Conservation (phyloP, 2,888 invertebrate genomes). For the Catonia carolina region DNA sequence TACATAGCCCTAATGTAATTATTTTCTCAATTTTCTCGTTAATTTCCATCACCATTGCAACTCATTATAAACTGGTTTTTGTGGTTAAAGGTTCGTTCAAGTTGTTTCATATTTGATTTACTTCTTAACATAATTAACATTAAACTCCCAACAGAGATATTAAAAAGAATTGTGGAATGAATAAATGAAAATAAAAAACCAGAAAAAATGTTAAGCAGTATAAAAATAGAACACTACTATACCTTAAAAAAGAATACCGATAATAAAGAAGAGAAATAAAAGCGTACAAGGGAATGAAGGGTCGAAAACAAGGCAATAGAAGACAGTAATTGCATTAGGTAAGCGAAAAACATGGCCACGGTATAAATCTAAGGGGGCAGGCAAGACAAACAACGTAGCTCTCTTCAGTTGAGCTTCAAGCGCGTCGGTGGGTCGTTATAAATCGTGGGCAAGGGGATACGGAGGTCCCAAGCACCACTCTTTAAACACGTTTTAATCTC, state of each 20-base stretch:
- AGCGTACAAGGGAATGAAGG: slow-evolving; percentile 4
- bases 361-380: slow-evolving; percentile 6
- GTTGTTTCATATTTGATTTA: no score
- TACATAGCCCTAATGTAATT: no score
- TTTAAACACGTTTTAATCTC: slow-evolving; percentile 12
- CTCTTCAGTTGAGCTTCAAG: background rate
- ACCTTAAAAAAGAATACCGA: background rate
- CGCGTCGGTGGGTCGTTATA: background rate
- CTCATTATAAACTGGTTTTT: no score
- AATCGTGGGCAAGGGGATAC: background rate
- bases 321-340: slow-evolving; percentile 13
- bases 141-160: no score
- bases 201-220: no score
- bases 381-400: slow-evolving; percentile 12
- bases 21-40: no score
- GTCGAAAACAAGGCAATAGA: slow-evolving; percentile 11
- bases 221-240: no score
- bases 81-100: no score
- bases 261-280: slow-evolving; percentile 3
- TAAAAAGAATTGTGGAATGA: no score
- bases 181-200: no score
- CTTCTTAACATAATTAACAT: no score
- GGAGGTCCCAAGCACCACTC: slow-evolving; percentile 2
- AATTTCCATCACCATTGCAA: no score
- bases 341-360: slow-evolving; percentile 10